Evolutionary conservation across 2,113 vertebrate genomes (phyloP).

Genomic region (Anas platyrhynchos): DNA sequence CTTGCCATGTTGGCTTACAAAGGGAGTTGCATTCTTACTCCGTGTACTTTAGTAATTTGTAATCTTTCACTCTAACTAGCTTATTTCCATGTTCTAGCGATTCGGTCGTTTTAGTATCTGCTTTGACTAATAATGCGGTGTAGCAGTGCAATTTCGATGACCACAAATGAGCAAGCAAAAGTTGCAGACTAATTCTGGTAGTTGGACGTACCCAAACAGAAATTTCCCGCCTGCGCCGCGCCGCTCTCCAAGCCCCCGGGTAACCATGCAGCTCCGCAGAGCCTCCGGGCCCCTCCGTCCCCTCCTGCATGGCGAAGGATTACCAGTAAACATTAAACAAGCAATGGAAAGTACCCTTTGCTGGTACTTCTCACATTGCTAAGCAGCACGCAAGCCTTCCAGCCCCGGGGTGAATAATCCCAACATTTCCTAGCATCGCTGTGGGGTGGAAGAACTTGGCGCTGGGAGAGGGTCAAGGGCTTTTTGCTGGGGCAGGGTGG

Average conservation of each 20-base stretch:
- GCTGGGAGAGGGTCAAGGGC: neutral
- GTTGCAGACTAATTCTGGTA: slow-evolving; percentile 41
- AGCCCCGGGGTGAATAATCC: neutral
- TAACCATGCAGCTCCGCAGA: neutral
- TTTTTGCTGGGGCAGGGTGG: neutral
- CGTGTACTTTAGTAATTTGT: slow-evolving; percentile 10
- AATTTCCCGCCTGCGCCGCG: neutral
- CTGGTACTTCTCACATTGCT: slow-evolving; percentile 22
- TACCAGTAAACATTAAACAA: slow-evolving; percentile 26
- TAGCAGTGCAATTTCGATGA: slow-evolving; percentile 14
- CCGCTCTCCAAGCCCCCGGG: neutral
- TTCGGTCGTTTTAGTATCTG: slow-evolving; percentile 17
- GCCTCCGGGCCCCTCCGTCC: neutral
- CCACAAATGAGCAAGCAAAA: slow-evolving; percentile 49
- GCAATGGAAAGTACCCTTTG: slow-evolving; percentile 35
- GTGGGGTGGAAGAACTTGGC: neutral
- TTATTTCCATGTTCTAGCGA: slow-evolving; percentile 35
- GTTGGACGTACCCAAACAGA: neutral
- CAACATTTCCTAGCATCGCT: neutral
- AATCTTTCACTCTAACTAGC: slow-evolving; percentile 51
- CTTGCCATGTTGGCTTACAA: slow-evolving; percentile 50
- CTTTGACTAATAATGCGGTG: slow-evolving; percentile 19
- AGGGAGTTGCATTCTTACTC: slow-evolving; percentile 56
- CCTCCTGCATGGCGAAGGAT: neutral
- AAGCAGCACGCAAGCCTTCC: neutral